Percentiles rank a stretch among this genome's conserved stretches.
These are phyloP conservation scores for Prunella himalayana DNA, from an alignment of 2,113 vertebrate genomes.

Conservation along the genomic window DNA sequence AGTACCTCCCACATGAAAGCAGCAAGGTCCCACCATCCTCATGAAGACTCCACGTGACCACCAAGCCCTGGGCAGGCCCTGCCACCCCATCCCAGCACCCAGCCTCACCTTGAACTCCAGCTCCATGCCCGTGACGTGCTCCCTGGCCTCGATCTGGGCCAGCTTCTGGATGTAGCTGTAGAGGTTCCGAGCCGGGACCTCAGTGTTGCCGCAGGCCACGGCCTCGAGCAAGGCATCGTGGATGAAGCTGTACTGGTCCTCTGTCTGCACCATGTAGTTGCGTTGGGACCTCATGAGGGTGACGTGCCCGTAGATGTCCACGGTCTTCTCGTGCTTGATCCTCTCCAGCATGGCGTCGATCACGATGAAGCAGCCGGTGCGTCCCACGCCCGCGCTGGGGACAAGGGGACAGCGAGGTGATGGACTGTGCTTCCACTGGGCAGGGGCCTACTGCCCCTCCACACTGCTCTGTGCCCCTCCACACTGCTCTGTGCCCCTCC, in stretches of 20 bases:
- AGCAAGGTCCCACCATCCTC: not conserved
- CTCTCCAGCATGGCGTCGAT: constrained; percentile 98
- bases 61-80: not conserved
- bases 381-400: constrained; percentile 87
- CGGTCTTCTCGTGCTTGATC: constrained; percentile 95
- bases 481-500: too few relatives aligned
- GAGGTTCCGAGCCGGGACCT: constrained; percentile 91
- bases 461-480: not conserved
- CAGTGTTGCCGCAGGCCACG: constrained; percentile 93
- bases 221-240: constrained; percentile 97
- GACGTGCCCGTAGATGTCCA: constrained; percentile 96
- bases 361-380: constrained; percentile 97
- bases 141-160: constrained; percentile 88
- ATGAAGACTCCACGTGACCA: fast-evolving
- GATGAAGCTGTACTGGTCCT: constrained; percentile 99
- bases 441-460: fast-evolving
- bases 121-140: constrained; percentile 97
- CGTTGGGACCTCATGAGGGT: constrained; percentile 96
- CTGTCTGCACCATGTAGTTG: constrained; percentile 99
- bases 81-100: fast-evolving
- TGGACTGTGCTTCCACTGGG: fast-evolving
- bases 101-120: constrained; percentile 92
- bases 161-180: constrained; percentile 97
- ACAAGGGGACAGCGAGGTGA: fast-evolving
- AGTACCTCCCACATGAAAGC: not conserved